Evolutionary conservation across 1,140 invertebrate species (phyloP).

Genomic region (Dendrolimus kikuchii): DNA sequence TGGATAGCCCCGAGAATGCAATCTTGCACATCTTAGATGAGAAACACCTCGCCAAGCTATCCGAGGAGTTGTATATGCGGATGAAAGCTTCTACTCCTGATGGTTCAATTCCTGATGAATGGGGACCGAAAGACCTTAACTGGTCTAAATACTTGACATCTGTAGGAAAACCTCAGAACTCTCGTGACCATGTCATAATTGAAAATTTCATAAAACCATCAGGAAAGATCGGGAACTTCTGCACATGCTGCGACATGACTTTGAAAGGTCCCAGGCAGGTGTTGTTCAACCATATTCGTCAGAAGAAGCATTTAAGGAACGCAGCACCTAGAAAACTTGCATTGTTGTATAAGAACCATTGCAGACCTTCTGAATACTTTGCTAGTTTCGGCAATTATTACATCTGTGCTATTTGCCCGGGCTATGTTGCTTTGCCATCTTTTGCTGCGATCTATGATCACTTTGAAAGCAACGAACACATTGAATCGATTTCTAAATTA

Average conservation of each 20-base stretch:
- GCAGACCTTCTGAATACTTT: slow-evolving; percentile 53
- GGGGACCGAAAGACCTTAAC: slow-evolving; percentile 56
- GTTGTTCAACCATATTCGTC: slow-evolving; percentile 62
- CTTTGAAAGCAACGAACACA: slow-evolving; percentile 44
- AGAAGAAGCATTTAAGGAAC: slow-evolving; percentile 62
- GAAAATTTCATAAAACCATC: slow-evolving; percentile 62
- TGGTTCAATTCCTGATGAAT: slow-evolving; percentile 50
- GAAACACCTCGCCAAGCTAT: slow-evolving; percentile 48
- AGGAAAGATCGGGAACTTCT: slow-evolving; percentile 55
- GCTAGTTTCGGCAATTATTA: slow-evolving; percentile 62
- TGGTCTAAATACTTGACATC: slow-evolving; percentile 58
- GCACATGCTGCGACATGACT: slow-evolving; percentile 58
- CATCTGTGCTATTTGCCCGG: slow-evolving; percentile 49
- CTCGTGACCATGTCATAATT: slow-evolving; percentile 51
- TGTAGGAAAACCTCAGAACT: slow-evolving; percentile 48
- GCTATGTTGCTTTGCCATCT: slow-evolving; percentile 43
- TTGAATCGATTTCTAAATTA: slow-evolving; percentile 47
- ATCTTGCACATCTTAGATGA: slow-evolving; percentile 59
- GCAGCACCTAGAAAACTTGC: slow-evolving; percentile 49
- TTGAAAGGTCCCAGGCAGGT: slow-evolving; percentile 58
- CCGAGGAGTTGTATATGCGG: slow-evolving; percentile 49
- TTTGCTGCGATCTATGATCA: slow-evolving; percentile 58
- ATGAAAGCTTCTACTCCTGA: slow-evolving; percentile 39
- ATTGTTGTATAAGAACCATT: slow-evolving; percentile 51
- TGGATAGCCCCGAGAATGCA: slow-evolving; percentile 36